Evolutionary conservation across 2,888 invertebrate species (phyloP).

Genomic region (Diloba caeruleocephala): DNA sequence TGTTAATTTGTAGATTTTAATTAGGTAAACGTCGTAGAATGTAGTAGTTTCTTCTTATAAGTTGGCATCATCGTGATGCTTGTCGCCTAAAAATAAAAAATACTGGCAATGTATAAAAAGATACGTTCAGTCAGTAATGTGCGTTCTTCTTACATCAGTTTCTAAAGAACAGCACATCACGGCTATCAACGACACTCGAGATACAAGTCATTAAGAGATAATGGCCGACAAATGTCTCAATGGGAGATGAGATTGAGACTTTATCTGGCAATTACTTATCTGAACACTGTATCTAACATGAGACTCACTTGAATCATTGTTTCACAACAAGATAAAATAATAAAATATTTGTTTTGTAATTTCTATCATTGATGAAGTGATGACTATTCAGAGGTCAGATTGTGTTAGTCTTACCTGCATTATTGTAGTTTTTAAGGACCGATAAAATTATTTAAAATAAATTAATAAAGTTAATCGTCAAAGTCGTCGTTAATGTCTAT

Average conservation of each 20-base stretch:
- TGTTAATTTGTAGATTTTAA: too few species aligned
- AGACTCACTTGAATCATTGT: conserved; percentile 37
- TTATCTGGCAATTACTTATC: conserved; percentile 55
- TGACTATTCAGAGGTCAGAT: too few species aligned
- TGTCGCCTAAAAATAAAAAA: too few species aligned
- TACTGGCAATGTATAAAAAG: too few species aligned
- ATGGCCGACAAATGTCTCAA: conserved; percentile 57
- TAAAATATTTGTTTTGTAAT: conserved; percentile 23
- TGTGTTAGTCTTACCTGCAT: too few species aligned
- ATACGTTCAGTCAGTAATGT: conserved; percentile 29
- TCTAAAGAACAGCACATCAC: conserved; percentile 52
- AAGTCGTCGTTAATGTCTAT: too few species aligned
- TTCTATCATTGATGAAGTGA: conserved; percentile 2
- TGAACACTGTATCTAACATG: conserved; percentile 25
- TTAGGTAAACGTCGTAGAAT: too few species aligned
- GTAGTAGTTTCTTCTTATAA: too few species aligned
- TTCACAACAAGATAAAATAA: conserved; percentile 40
- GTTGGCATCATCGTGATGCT: too few species aligned
- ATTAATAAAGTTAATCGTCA: too few species aligned
- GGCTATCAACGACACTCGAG: conserved; percentile 49
- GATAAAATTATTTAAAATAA: too few species aligned
- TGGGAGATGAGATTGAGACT: conserved; percentile 53
- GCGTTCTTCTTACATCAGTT: conserved; percentile 39
- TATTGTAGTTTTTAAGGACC: too few species aligned
- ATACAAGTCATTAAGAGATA: conserved; percentile 51